Evolutionary conservation across 2,888 invertebrate genomes (phyloP).

Genomic region (Chymomyza amoena): DNA sequence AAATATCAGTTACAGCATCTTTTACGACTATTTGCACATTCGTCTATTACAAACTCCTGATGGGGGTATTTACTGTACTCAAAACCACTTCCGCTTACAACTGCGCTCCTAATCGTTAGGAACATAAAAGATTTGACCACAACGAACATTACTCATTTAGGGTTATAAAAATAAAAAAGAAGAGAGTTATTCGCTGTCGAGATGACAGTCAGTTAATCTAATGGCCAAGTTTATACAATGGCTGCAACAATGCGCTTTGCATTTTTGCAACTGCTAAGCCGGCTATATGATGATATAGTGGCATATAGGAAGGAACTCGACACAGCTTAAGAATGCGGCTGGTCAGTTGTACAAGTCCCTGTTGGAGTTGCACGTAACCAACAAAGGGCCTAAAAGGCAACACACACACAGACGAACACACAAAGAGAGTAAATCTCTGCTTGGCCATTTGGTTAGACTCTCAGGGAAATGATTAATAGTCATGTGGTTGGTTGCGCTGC

Average conservation of each 20-base stretch:
- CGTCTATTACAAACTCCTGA: no score
- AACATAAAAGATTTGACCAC: background rate
- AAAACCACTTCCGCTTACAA: background rate
- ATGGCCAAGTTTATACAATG: background rate
- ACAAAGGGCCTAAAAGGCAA: conserved; percentile 21
- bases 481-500: background rate
- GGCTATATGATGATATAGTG: conserved; percentile 63
- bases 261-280: background rate
- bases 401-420: conserved; percentile 25
- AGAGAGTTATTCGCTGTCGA: background rate
- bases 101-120: background rate
- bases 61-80: background rate
- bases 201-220: background rate
- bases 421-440: conserved; percentile 49
- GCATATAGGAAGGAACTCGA: conserved; percentile 36
- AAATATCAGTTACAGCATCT: no score
- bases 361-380: conserved; percentile 11
- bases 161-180: background rate
- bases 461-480: conserved; percentile 14
- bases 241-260: background rate
- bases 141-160: background rate
- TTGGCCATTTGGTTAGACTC: background rate
- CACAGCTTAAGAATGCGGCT: background rate
- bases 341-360: background rate
- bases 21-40: no score